Evolutionary conservation across 37 sponge, comb jelly and placozoan genomes (phyloP).

Genomic region (Bolinopsis microptera): DNA sequence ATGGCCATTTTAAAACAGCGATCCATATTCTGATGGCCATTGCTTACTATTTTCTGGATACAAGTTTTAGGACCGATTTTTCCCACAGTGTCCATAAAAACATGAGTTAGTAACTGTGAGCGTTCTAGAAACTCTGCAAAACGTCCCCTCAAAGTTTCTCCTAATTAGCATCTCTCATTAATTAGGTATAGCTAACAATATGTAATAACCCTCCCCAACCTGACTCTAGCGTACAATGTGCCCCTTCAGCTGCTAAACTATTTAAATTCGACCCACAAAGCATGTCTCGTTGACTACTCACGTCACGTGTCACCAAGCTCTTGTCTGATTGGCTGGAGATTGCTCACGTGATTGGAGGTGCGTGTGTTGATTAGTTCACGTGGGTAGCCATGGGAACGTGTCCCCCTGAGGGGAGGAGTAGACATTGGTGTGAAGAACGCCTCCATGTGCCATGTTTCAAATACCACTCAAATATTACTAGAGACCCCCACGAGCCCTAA

Average conservation of each 20-base stretch:
- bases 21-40: too few species aligned
- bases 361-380: not conserved
- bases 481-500: too few species aligned
- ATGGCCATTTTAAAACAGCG: too few species aligned
- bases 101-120: too few species aligned
- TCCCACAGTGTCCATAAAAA: too few species aligned
- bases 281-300: not conserved
- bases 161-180: not conserved
- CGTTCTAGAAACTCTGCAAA: too few species aligned
- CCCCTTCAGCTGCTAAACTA: not conserved
- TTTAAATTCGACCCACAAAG: not conserved
- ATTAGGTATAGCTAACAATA: not conserved
- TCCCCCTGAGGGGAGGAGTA: not conserved
- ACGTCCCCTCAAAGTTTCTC: not conserved
- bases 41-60: too few species aligned
- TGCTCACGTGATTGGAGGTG: not conserved
- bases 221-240: not conserved
- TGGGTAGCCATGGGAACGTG: not conserved
- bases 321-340: not conserved
- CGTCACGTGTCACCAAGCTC: not conserved
- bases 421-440: conserved; percentile 59
- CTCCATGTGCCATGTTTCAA: too few species aligned
- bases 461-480: too few species aligned
- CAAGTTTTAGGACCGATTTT: too few species aligned
- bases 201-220: not conserved